phyloP scores from a whole-genome alignment of 2,888 invertebrate genomes.

The Catocala sponsa region DNA sequence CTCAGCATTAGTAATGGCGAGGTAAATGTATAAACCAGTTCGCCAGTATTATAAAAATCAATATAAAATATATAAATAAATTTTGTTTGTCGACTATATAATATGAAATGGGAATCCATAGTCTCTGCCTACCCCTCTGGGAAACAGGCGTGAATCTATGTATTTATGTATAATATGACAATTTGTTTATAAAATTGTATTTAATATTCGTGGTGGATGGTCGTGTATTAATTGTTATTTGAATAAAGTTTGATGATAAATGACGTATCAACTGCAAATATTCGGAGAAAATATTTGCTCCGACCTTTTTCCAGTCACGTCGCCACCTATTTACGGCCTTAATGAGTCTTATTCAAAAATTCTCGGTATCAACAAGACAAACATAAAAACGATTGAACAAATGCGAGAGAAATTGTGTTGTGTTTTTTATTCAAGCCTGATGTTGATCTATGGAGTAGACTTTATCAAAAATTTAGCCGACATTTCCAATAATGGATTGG shows the following conservation, averaged over 20 bases:
- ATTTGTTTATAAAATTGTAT: no score
- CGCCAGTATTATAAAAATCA: no score
- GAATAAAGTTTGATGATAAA: neutral
- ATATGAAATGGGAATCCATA: no score
- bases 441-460: slow-evolving; percentile 20
- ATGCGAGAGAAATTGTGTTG: slow-evolving; percentile 22
- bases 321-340: slow-evolving; percentile 12
- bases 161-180: no score
- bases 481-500: slow-evolving; percentile 35
- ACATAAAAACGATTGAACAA: slow-evolving; percentile 1
- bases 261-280: neutral
- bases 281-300: neutral
- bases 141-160: no score
- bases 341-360: slow-evolving; percentile 23
- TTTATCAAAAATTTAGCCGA: slow-evolving; percentile 31
- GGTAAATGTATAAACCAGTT: no score
- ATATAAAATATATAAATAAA: no score
- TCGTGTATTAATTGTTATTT: no score
- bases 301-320: neutral
- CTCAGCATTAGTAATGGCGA: no score
- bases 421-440: slow-evolving; percentile 15
- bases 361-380: slow-evolving; percentile 2
- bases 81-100: no score
- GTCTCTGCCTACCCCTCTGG: no score
- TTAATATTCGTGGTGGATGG: no score